Base-by-base conservation (phyloP, 2,113 vertebrate species). In the Lagopus leucura region DNA sequence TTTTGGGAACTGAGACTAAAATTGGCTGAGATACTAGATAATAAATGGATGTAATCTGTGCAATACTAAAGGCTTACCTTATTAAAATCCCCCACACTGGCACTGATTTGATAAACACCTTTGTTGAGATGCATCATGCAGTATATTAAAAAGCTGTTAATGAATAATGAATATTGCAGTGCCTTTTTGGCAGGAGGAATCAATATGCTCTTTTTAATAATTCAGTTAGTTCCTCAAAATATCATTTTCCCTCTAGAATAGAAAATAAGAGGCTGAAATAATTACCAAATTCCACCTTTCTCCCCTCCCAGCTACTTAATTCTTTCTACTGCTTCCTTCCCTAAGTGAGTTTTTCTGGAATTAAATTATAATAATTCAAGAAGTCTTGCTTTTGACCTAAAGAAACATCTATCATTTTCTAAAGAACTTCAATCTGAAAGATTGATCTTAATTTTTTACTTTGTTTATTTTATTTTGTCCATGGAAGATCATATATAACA, bases 81-180 rank as follows among this genome's bases (percentile, higher is more conserved):
- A 91, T 97, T 94, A 96, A 69, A 76, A 67, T 85, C 32, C 40
- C 52, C 19, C 34, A 52, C 36, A 40, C 27, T 24, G 8, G 27
- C 64, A 60, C 42, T 34, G 48, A 86, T 57, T 79, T 88, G 92
- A 95, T 82, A 81, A 67, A 82, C 84, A 48, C 65, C 40, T 82
- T 90, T 88, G 60, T 43, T 82, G 66, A 42, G 52, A 91, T 92
- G 60, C 30, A 91, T 74, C 69, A 87, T 27, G 63, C 4, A 83
- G 71, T 84, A 52, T 83, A 95, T 97, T 96, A 95, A 94, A 94
- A 95, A 84, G 40, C 57, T 94, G 90, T 92, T 97, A 95, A 92
- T 95, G 93, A 97, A 92, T 96, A 97, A 97, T 97, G 71, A 96
- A 95, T 95, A 95, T 93, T 93, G 61, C 82, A 65, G 50, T 88